Evolutionary conservation across 2,888 invertebrate genomes (phyloP), one percentile per base, ranked within the genome.

Genomic region (Carcina quercana): DNA sequence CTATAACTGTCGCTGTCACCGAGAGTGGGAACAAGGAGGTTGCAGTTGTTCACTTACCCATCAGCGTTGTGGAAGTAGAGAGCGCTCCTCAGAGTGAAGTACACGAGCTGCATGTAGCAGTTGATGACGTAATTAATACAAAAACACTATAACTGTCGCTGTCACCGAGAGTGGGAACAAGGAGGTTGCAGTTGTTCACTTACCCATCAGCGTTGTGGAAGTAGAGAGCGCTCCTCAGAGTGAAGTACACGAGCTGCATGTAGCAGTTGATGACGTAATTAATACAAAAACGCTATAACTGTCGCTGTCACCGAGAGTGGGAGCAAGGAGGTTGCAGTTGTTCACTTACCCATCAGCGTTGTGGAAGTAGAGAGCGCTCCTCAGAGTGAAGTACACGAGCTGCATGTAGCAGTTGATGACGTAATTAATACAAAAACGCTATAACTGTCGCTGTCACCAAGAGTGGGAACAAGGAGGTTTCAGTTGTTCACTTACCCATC

Each of bases 111-210:
- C 17, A 17, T 17, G 17, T 17, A 17, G 17, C 17, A 17, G n/a
- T n/a, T n/a, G n/a, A n/a, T n/a, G n/a, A n/a, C n/a, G n/a, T n/a
- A n/a, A n/a, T n/a, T n/a, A n/a, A n/a, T n/a, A n/a, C n/a, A n/a
- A 83, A 1, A 79, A 39, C 3, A 64, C 69, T 6, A 82, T 46
- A 0, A 78, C 79, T 0, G 75, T 69, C 2, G 74, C 74, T 7
- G 68, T 69, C 47, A 79, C 67, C 2, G 72, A 64, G 26, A 78
- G 42, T 42, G 80, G 79, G n/a, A n/a, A 82, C 35, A 15, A 80
- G 17, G 17, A 7, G n/a, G n/a, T n/a, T n/a, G n/a, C n/a, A n/a
- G n/a, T n/a, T n/a, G n/a, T n/a, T n/a, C n/a, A n/a, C n/a, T n/a
- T n/a, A n/a, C n/a, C n/a, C n/a, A n/a, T n/a, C 10, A 22, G 25